Evolutionary conservation across 1,140 invertebrate genomes (phyloP).

Genomic region (Eriocheir sinensis): DNA sequence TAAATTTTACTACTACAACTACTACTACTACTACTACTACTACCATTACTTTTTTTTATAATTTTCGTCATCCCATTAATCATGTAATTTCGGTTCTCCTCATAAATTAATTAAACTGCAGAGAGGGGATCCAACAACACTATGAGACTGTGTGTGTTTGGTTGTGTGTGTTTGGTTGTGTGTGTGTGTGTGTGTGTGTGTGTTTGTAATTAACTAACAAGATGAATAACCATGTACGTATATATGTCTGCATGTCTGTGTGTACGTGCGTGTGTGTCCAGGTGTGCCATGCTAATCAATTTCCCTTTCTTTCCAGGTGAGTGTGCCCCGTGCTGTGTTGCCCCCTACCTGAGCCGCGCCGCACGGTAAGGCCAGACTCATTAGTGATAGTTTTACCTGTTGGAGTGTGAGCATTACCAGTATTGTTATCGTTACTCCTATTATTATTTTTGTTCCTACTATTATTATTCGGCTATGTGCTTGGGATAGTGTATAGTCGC

Average conservation of each 20-base stretch:
- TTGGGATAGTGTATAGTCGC: too few species aligned
- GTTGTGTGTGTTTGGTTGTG: neutral
- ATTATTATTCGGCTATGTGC: too few species aligned
- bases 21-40: neutral
- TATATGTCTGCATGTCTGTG: neutral
- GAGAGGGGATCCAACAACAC: neutral
- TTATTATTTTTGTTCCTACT: neutral
- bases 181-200: neutral
- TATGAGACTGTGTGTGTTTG: conserved; percentile 36
- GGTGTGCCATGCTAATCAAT: neutral
- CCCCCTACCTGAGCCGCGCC: neutral
- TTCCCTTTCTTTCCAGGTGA: neutral
- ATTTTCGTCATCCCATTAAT: too few species aligned
- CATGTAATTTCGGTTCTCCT: too few species aligned
- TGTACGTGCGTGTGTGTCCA: conserved; percentile 6
- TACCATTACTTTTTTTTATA: neutral
- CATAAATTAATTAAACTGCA: too few species aligned
- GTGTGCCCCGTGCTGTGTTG: conserved; percentile 1
- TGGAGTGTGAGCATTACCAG: neutral
- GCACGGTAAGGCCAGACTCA: neutral
- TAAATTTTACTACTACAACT: neutral
- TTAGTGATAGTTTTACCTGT: too few species aligned
- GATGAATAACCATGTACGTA: neutral
- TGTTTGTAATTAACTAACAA: neutral
- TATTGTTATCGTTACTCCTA: neutral